Evolutionary conservation across 2,888 invertebrate species (phyloP).

Genomic region (Autographa gamma): DNA sequence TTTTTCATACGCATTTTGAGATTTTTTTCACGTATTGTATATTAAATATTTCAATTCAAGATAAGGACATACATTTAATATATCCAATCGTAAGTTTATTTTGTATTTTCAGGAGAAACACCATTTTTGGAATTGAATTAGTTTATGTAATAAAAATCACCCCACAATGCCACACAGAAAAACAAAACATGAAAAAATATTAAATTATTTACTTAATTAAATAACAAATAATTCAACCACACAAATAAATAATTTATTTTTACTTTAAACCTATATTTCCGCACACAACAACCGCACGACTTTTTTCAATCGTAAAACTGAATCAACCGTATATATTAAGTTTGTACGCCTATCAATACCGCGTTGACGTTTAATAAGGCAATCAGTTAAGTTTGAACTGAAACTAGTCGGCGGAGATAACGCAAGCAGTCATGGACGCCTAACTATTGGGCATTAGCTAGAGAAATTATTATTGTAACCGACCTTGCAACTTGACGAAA

Average conservation of each 20-base stretch:
- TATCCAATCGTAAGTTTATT: neutral
- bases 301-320: neutral
- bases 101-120: neutral
- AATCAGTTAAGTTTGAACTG: conserved; percentile 53
- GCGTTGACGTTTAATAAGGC: conserved; percentile 43
- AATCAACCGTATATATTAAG: neutral
- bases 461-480: conserved; percentile 42
- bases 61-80: neutral
- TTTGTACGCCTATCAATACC: conserved; percentile 17
- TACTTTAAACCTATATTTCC: neutral
- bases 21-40: neutral
- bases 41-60: neutral
- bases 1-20: conserved; percentile 79
- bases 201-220: too few relatives aligned
- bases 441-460: conserved; percentile 61
- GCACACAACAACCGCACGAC: neutral
- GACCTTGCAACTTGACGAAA: conserved; percentile 49
- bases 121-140: neutral
- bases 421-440: conserved; percentile 63
- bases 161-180: neutral
- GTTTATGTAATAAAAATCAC: neutral
- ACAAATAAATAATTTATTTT: neutral
- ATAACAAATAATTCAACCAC: neutral
- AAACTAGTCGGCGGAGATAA: conserved; percentile 59
- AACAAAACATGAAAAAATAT: neutral